These are phyloP conservation scores for Eupithecia subumbrata DNA, from an alignment of 2,888 invertebrate genomes.

Conservation along the genomic window DNA sequence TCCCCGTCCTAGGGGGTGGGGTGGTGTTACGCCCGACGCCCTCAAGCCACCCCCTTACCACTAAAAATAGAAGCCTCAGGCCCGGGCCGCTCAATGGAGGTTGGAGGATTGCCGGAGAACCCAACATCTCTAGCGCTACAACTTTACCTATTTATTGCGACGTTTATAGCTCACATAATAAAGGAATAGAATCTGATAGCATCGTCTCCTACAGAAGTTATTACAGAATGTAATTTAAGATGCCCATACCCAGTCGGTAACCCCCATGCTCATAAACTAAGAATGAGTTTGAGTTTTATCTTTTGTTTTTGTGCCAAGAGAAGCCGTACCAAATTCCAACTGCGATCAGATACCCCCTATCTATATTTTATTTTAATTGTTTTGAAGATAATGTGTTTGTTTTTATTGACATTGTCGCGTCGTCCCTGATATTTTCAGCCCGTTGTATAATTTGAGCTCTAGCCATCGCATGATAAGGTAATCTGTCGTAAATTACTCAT, in stretches of 20 bases:
- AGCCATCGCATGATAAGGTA: not conserved
- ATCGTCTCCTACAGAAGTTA: constrained; percentile 20
- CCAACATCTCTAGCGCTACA: constrained; percentile 24
- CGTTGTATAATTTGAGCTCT: constrained; percentile 9
- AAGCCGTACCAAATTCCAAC: constrained; percentile 16
- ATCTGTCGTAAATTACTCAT: constrained; percentile 1
- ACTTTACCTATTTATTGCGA: constrained; percentile 38
- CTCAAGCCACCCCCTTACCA: constrained; percentile 58
- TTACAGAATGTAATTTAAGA: constrained; percentile 31
- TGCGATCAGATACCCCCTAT: constrained; percentile 28
- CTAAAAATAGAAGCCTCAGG: constrained; percentile 76
- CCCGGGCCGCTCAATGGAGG: constrained; percentile 80
- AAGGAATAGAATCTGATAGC: constrained; percentile 30
- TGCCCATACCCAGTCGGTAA: not conserved
- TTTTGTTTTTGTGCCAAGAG: constrained; percentile 30
- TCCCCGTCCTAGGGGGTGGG: not conserved
- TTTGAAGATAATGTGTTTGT: constrained; percentile 21
- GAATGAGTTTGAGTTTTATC: constrained; percentile 26
- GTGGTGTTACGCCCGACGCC: constrained; percentile 62
- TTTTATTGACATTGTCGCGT: constrained; percentile 31
- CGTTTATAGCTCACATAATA: constrained; percentile 29
- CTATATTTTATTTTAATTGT: constrained; percentile 23
- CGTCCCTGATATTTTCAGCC: constrained; percentile 12
- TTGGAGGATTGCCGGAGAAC: constrained; percentile 48
- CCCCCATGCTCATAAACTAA: constrained; percentile 13